Evolutionary conservation across 1,140 invertebrate genomes (phyloP).

Genomic region (Ceratitis capitata): DNA sequence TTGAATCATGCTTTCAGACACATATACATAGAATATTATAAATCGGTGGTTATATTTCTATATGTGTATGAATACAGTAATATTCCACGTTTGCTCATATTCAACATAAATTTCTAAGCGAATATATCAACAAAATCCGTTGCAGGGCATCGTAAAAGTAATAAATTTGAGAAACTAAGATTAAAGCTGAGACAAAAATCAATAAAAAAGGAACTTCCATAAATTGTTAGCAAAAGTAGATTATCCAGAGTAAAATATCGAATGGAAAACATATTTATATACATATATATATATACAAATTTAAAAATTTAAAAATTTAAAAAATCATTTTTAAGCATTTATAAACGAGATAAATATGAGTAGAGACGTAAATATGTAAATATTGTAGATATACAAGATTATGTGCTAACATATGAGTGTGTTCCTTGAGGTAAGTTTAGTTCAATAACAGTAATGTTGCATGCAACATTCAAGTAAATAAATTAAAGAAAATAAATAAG

Average conservation of each 20-base stretch:
- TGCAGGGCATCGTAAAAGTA: too few relatives aligned
- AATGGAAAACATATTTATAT: background rate
- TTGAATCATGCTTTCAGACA: too few relatives aligned
- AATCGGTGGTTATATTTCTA: too few relatives aligned
- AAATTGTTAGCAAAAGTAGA: background rate
- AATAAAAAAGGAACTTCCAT: background rate
- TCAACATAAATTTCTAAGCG: background rate
- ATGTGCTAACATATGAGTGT: background rate
- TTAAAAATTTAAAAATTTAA: too few relatives aligned
- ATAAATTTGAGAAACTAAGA: constrained; percentile 6
- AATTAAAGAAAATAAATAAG: background rate
- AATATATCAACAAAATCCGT: background rate
- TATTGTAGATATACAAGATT: background rate
- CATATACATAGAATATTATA: too few relatives aligned
- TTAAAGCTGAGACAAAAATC: background rate
- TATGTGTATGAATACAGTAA: too few relatives aligned
- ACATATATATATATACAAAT: background rate
- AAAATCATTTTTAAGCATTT: too few relatives aligned
- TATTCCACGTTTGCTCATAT: background rate
- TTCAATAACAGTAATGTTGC: background rate
- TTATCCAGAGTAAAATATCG: background rate
- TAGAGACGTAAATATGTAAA: background rate
- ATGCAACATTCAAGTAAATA: background rate
- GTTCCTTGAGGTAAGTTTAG: too few relatives aligned
- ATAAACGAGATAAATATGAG: background rate